Conservation (phyloP, 2,113 vertebrate genomes). For the Limnothrissa miodon region DNA sequence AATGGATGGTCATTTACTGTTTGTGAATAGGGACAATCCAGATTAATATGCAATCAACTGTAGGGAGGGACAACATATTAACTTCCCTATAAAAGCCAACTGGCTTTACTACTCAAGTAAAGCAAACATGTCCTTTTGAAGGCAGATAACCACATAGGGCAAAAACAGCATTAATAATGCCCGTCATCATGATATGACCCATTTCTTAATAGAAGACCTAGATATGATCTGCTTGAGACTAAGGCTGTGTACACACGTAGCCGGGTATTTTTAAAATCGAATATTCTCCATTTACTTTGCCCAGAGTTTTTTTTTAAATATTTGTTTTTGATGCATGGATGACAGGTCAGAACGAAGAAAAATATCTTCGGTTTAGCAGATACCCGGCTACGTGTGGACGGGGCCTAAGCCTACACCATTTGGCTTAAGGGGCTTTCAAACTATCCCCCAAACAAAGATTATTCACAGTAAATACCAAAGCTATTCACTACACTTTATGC, state of each 20-base stretch:
- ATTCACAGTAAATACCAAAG: not conserved
- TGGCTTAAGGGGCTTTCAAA: not conserved
- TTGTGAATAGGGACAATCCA: too few relatives aligned
- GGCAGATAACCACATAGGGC: not conserved
- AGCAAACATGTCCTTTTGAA: not conserved
- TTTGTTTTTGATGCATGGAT: too few relatives aligned
- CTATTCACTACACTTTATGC: not conserved
- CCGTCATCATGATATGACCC: not conserved
- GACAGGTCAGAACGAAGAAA: too few relatives aligned
- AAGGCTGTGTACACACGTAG: too few relatives aligned
- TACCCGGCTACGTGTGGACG: too few relatives aligned
- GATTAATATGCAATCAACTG: too few relatives aligned
- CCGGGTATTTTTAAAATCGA: too few relatives aligned
- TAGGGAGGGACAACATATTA: not conserved
- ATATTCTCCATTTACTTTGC: too few relatives aligned
- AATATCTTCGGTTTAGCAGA: too few relatives aligned
- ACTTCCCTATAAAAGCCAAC: not conserved
- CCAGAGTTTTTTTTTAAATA: too few relatives aligned
- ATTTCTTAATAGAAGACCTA: not conserved
- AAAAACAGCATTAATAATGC: not conserved
- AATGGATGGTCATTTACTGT: not conserved
- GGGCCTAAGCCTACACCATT: not conserved
- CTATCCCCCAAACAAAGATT: not conserved
- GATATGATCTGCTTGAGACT: not conserved
- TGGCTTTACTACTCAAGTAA: not conserved